Evolutionary conservation across 1,140 invertebrate genomes (phyloP).

Genomic region (Drosophila pruinosa): DNA sequence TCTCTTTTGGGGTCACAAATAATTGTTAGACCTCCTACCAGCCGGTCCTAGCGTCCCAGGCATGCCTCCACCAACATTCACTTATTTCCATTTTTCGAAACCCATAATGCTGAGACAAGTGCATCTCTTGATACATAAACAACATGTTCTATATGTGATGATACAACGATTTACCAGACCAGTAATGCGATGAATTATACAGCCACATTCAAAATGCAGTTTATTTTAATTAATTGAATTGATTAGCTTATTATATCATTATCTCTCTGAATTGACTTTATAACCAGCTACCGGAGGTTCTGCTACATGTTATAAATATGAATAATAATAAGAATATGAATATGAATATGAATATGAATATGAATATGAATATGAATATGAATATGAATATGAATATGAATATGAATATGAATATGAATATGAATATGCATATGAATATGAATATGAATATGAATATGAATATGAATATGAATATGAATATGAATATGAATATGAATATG

Average conservation of each 20-base stretch:
- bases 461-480: not conserved
- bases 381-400: not conserved
- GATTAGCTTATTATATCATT: conserved; percentile 77
- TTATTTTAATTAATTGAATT: conserved; percentile 78
- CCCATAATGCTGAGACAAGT: not conserved
- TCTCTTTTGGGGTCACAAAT: conserved; percentile 49
- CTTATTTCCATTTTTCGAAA: not conserved
- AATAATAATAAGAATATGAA: not conserved
- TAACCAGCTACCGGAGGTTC: conserved; percentile 40
- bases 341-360: not conserved
- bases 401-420: not conserved
- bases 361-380: not conserved
- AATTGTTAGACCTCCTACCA: conserved; percentile 44
- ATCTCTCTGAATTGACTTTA: conserved; percentile 39
- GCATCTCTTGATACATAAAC: not conserved
- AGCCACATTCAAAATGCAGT: conserved; percentile 53
- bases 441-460: not conserved
- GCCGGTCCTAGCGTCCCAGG: too few relatives aligned
- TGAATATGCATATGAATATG: not conserved
- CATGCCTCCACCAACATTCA: not conserved
- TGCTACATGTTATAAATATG: too few relatives aligned
- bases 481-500: not conserved
- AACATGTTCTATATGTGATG: not conserved
- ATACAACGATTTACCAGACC: too few relatives aligned
- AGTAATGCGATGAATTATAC: not conserved